phyloP scores from a whole-genome alignment of 1,140 invertebrate genomes.

The Holcopasites calliopsidis region DNA sequence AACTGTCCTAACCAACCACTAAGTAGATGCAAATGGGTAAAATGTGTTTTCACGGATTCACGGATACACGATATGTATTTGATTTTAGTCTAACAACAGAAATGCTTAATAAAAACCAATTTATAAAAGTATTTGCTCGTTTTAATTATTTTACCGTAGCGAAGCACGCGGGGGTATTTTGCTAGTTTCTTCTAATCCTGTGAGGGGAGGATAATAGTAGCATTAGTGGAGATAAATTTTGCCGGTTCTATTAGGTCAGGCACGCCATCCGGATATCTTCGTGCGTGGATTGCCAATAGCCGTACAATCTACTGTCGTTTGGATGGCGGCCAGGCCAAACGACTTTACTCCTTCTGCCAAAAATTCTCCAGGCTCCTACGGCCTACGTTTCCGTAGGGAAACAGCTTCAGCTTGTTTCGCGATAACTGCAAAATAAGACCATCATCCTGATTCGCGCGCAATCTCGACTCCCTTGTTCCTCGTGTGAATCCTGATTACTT shows the following conservation, averaged over 20 bases:
- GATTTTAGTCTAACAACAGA: too few relatives aligned
- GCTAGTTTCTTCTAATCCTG: not conserved
- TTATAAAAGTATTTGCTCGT: too few relatives aligned
- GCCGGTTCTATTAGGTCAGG: conserved; percentile 41
- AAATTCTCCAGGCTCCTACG: not conserved
- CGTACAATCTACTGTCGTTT: conserved; percentile 43
- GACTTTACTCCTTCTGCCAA: conserved; percentile 12
- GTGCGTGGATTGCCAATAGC: conserved; percentile 39
- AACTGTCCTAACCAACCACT: too few relatives aligned
- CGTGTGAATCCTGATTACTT: not conserved
- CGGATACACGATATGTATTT: too few relatives aligned
- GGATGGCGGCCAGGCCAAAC: conserved; percentile 56
- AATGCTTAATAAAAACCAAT: too few relatives aligned
- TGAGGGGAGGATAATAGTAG: not conserved
- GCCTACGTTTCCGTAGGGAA: not conserved
- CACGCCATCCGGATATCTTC: conserved; percentile 32
- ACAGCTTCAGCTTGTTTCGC: not conserved
- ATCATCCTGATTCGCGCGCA: not conserved
- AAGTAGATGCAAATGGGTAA: too few relatives aligned
- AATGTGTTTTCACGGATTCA: too few relatives aligned
- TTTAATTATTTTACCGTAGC: too few relatives aligned
- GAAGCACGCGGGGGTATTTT: too few relatives aligned
- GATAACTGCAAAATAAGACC: not conserved
- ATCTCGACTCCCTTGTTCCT: not conserved
- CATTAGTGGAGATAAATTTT: not conserved